Conservation (phyloP, 2,888 invertebrate species). For the Azorinus chamasolen region DNA sequence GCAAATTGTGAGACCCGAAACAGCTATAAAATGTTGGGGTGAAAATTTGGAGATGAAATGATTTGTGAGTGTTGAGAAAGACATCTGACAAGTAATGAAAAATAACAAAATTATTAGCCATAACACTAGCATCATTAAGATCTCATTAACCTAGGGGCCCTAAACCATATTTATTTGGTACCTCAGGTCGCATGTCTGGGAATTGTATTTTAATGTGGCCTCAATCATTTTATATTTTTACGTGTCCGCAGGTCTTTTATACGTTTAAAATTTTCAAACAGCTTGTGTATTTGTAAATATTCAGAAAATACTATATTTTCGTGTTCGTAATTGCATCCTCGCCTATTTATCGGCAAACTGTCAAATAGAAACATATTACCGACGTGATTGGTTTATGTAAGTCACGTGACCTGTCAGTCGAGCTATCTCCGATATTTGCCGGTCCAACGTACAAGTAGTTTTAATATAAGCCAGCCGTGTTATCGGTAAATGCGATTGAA, state of each 20-base stretch:
- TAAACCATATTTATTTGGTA: too few relatives aligned
- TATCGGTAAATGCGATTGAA: constrained; percentile 60
- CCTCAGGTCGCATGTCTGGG: too few relatives aligned
- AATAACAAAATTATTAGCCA: constrained; percentile 75
- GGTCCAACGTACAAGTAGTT: constrained; percentile 53
- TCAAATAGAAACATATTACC: constrained; percentile 69
- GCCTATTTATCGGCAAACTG: constrained; percentile 64
- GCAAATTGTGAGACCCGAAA: constrained; percentile 7
- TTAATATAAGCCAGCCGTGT: constrained; percentile 65
- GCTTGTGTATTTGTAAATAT: neutral
- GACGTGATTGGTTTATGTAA: constrained; percentile 65
- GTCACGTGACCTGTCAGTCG: constrained; percentile 73
- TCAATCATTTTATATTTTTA: too few relatives aligned
- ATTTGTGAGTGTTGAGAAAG: constrained; percentile 50
- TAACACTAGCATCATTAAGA: constrained; percentile 61
- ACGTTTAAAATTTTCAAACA: neutral
- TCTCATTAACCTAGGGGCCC: constrained; percentile 30
- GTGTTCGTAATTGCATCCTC: constrained; percentile 1
- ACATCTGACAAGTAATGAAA: constrained; percentile 74
- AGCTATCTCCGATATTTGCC: constrained; percentile 61
- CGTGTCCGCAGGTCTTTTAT: too few relatives aligned
- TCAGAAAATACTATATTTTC: constrained; percentile 15
- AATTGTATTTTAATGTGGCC: too few relatives aligned
- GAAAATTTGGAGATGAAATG: constrained; percentile 50
- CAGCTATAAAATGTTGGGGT: constrained; percentile 30